These are phyloP conservation scores for Vanessa cardui DNA, from an alignment of 2,888 invertebrate species.

Conservation along the genomic window DNA sequence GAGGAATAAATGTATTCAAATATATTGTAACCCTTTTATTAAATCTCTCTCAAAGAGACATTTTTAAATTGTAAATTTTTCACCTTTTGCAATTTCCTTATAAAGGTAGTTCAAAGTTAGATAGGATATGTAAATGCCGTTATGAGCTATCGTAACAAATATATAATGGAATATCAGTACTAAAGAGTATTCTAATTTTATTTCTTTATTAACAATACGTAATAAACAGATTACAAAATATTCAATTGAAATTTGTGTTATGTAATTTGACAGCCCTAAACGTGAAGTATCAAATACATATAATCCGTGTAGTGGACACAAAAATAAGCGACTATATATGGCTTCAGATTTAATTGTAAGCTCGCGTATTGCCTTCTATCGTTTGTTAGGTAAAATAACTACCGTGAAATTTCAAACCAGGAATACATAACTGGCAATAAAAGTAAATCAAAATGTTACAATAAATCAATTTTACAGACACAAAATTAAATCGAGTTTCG, in stretches of 20 bases:
- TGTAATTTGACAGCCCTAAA: conserved; percentile 17
- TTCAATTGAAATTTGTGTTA: background rate
- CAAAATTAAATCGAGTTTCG: background rate
- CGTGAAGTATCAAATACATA: conserved; percentile 28
- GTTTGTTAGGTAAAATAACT: conserved; percentile 15
- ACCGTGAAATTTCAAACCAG: conserved; percentile 3
- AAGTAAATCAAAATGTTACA: background rate
- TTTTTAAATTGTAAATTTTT: no score
- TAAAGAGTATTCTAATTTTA: no score
- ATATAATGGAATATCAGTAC: no score
- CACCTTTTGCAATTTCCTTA: no score
- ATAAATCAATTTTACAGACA: background rate
- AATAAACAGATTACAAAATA: background rate
- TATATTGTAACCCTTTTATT: no score
- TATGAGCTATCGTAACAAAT: no score
- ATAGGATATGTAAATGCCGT: no score
- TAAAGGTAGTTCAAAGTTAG: no score
- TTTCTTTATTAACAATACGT: background rate
- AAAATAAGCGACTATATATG: conserved; percentile 33
- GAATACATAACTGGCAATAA: background rate
- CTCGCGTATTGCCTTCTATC: conserved; percentile 31
- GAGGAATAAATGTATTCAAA: no score
- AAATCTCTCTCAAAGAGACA: no score
- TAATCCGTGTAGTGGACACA: conserved; percentile 38
- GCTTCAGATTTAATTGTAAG: conserved; percentile 42